Conservation (phyloP, 2,113 vertebrate genomes). For the Coturnix japonica region DNA sequence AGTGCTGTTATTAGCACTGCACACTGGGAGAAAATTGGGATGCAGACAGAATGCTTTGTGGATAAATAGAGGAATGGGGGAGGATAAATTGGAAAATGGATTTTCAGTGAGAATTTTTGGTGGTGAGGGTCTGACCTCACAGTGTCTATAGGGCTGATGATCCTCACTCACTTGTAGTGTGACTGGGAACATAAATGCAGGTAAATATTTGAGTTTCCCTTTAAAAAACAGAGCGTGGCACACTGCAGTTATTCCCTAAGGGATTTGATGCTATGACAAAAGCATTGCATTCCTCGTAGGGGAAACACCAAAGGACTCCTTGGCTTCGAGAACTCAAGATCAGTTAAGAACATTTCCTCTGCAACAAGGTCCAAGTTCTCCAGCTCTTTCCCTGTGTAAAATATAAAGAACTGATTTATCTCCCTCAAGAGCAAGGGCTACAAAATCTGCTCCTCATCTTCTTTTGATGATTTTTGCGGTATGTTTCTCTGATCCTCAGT, state of each 20-base stretch:
- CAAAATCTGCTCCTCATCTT: conserved; percentile 70
- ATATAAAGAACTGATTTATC: conserved; percentile 54
- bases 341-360: not conserved
- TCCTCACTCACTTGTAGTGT: not conserved
- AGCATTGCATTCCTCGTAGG: not conserved
- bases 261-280: not conserved
- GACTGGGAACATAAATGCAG: not conserved
- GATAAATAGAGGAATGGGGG: not conserved
- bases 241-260: not conserved
- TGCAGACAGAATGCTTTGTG: not conserved
- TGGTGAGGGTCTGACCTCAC: not conserved
- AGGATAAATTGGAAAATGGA: not conserved
- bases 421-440: conserved; percentile 54
- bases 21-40: not conserved
- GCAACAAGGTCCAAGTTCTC: not conserved
- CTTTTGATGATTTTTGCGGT: conserved; percentile 66
- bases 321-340: not conserved
- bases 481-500: conserved; percentile 47
- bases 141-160: not conserved
- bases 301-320: not conserved
- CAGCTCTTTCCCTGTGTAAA: not conserved
- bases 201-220: not conserved
- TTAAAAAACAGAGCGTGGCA: not conserved
- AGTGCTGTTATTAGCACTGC: not conserved
- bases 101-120: not conserved